Evolutionary conservation across 2,113 vertebrate species (phyloP).

Genomic region (Macroglossus sobrinus): DNA sequence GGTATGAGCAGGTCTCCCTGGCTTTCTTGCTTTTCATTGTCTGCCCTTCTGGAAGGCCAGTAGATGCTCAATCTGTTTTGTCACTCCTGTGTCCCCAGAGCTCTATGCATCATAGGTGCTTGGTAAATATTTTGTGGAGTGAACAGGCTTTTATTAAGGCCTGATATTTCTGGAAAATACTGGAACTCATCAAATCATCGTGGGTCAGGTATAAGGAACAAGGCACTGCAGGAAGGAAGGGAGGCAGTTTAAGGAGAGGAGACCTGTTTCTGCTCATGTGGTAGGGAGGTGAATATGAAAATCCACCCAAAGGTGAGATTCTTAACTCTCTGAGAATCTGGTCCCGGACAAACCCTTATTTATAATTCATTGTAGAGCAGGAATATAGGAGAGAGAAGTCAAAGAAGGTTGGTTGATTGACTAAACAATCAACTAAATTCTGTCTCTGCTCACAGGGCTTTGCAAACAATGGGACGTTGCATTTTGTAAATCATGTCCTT

Average conservation of each 20-base stretch:
- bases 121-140: neutral
- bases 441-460: neutral
- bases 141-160: neutral
- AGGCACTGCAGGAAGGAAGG: neutral
- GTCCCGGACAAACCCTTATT: neutral
- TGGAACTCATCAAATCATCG: neutral
- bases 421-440: neutral
- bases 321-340: neutral
- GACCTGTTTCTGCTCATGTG: accelerated
- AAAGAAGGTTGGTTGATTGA: neutral
- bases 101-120: neutral
- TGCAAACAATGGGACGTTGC: neutral
- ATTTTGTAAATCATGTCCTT: neutral
- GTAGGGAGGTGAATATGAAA: neutral
- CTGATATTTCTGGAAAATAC: neutral
- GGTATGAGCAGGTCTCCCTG: neutral
- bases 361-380: neutral
- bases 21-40: neutral
- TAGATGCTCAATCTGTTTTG: accelerated
- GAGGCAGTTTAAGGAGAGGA: neutral
- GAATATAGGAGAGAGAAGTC: neutral
- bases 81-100: neutral
- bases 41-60: neutral
- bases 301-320: neutral
- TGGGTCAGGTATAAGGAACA: neutral